phyloP scores from a whole-genome alignment of 2,797 vertebrate genomes.

The Chelmon rostratus region DNA sequence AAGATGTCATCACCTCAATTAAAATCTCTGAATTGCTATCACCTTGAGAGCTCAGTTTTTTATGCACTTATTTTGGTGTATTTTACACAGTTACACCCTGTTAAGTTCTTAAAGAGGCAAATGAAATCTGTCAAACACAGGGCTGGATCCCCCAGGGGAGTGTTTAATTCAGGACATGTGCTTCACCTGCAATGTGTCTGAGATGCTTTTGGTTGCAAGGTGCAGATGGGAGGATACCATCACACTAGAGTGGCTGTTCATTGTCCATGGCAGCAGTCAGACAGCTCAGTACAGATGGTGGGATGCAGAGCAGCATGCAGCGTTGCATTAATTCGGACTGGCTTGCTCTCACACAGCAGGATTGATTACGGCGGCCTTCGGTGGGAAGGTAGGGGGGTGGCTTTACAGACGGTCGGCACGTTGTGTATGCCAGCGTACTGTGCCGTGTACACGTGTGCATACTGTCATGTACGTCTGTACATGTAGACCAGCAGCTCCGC shows the following conservation, averaged over 20 bases:
- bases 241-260: constrained; percentile 13
- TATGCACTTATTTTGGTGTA: neutral
- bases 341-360: constrained; percentile 35
- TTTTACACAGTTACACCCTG: neutral
- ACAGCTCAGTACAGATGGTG: constrained; percentile 13
- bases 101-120: constrained; percentile 5
- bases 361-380: constrained; percentile 70
- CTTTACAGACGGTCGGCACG: constrained; percentile 57
- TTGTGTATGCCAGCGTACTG: constrained; percentile 22
- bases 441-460: too few relatives aligned
- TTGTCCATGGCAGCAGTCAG: constrained; percentile 10
- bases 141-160: neutral
- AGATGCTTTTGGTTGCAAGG: constrained; percentile 6
- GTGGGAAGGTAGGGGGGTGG: constrained; percentile 22
- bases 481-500: constrained; percentile 45
- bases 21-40: constrained; percentile 44
- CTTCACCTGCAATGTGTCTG: neutral
- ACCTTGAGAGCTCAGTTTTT: neutral
- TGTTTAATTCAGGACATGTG: neutral
- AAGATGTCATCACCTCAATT: constrained; percentile 36
- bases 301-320: constrained; percentile 29
- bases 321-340: constrained; percentile 35
- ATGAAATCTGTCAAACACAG: neutral
- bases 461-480: constrained; percentile 10
- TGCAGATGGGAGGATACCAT: constrained; percentile 19